Evolutionary conservation across 2,113 vertebrate species (phyloP).

Genomic region (Mionectes macconnelli): DNA sequence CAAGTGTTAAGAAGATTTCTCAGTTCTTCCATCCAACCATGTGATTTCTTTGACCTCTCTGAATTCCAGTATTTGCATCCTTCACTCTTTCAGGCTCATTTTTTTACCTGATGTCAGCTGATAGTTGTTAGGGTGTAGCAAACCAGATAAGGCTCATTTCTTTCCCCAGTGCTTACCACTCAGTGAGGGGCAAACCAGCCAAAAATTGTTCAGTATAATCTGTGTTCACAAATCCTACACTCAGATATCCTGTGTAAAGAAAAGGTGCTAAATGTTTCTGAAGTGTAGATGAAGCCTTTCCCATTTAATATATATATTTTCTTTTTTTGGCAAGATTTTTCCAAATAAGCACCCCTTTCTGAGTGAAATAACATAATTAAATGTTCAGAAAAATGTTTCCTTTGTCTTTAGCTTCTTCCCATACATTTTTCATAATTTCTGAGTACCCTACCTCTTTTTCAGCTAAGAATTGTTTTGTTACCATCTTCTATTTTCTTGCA

Average conservation of each 20-base stretch:
- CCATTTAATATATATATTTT: background rate
- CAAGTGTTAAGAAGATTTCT: background rate
- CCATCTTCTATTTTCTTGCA: background rate
- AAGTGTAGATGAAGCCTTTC: background rate
- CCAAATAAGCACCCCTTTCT: background rate
- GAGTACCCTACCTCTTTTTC: background rate
- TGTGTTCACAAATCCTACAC: background rate
- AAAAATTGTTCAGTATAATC: background rate
- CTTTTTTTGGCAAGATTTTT: background rate
- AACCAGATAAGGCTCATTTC: constrained; percentile 34
- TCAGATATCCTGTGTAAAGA: background rate
- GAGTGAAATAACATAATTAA: background rate
- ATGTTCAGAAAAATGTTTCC: background rate
- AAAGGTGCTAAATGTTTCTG: background rate
- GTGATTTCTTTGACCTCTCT: constrained; percentile 23
- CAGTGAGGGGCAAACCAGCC: background rate
- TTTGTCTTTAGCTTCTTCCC: background rate
- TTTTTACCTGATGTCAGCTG: constrained; percentile 48
- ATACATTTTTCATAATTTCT: background rate
- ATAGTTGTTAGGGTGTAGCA: constrained; percentile 44
- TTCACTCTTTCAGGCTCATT: constrained; percentile 57
- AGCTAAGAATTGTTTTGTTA: background rate
- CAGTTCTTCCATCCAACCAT: background rate
- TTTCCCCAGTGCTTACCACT: background rate
- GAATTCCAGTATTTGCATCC: constrained; percentile 11